Base-by-base conservation (phyloP, 2,888 invertebrate genomes). In the Dioctria rufipes region DNA sequence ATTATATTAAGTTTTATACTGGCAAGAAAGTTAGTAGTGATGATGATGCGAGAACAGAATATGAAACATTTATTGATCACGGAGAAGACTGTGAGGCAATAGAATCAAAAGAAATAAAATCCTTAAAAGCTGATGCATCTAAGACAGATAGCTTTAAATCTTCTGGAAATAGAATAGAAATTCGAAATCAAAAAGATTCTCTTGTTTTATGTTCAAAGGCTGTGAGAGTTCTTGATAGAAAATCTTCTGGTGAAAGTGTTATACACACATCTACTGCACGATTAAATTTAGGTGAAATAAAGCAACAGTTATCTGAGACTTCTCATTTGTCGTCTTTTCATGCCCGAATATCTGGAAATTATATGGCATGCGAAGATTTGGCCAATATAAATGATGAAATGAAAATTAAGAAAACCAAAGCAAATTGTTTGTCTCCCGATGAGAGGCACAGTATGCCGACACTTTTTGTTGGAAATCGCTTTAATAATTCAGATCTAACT, bases 361-460 rank as follows among this genome's bases (percentile, higher is more conserved):
- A 92, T 83, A 91, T 91, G 88, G 93, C 93, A 8, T 94, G 93
- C 86, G 94, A 94, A 87, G 92, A 94, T 90, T 88, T 94, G 83
- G 90, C 92, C 9, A 92, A 92, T 87, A 90, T 94, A 85, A 92
- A 92, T 86, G 92, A 92, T 85, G 91, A 91, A 86, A 90, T 90
- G 8, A 90, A 90, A 86, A 90, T 93, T 61, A 89, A 89, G 83
- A 89, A 88, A 80, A 75, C 63, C 5, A 80, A 80, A 54, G 39
- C 77, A 85, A 90, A 71, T 88, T 3, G 42, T 37, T 58, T 4
- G 37, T 85, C 85, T 3, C 85, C 85, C 83, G 89, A 82, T 6
- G 91, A 91, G 49, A 90, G 94, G 43, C 93, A 93, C 84, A 94
- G 93, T 86, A 93, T 93, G 87, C 94, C 94, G 5, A 91, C 92